phyloP scores from a whole-genome alignment of 2,888 invertebrate species.

The Mylabris sibirica region DNA sequence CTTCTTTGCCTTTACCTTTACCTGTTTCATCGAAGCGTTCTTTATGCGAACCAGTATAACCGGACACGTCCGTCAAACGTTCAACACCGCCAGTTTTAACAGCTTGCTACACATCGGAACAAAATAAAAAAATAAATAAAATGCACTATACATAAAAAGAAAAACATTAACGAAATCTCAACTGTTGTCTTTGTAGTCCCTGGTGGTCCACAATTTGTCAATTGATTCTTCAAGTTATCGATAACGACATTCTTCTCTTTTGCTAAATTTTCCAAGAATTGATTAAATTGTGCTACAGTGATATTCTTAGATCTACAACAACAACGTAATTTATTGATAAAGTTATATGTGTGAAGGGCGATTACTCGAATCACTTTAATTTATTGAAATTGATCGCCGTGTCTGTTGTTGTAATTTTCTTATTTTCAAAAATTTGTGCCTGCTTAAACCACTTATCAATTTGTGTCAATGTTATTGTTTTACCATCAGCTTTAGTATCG shows the following conservation, averaged over 20 bases:
- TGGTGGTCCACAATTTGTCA: conserved; percentile 76
- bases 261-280: conserved; percentile 82
- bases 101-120: conserved; percentile 50
- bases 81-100: conserved; percentile 69
- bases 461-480: conserved; percentile 80
- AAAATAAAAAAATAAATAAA: background rate
- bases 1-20: conserved; percentile 84
- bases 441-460: conserved; percentile 96
- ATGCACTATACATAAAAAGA: background rate
- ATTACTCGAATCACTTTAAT: conserved; percentile 68
- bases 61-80: conserved; percentile 81
- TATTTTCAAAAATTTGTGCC: conserved; percentile 72
- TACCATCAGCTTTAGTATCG: conserved; percentile 83
- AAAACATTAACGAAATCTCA: conserved; percentile 29
- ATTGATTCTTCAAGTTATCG: conserved; percentile 77
- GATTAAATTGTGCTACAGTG: conserved; percentile 54
- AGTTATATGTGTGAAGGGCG: background rate
- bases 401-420: conserved; percentile 85
- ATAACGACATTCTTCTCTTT: conserved; percentile 79
- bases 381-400: conserved; percentile 91
- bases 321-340: background rate
- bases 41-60: conserved; percentile 85
- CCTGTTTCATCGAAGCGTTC: conserved; percentile 84
- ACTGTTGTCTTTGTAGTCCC: conserved; percentile 42
- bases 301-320: conserved; percentile 50